These are phyloP conservation scores for Drosophila ananassae DNA, from an alignment of 1,140 invertebrate species.

Conservation along the genomic window DNA sequence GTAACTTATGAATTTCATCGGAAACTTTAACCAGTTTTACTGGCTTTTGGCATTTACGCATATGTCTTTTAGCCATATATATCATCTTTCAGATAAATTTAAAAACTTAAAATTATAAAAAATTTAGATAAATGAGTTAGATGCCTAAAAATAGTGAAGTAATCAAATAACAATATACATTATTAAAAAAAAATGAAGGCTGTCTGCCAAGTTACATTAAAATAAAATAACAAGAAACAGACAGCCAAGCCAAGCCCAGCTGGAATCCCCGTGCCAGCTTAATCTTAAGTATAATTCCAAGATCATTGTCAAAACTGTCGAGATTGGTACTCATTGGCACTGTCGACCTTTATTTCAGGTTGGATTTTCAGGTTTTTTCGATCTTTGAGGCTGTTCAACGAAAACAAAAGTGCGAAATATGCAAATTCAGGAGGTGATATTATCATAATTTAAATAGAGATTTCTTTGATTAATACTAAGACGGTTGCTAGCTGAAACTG, in stretches of 20 bases:
- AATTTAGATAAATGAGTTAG: not conserved
- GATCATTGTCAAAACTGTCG: slow-evolving; percentile 60
- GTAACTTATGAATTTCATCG: slow-evolving; percentile 10
- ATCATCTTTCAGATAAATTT: slow-evolving; percentile 1
- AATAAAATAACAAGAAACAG: not conserved
- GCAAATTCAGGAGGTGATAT: slow-evolving; percentile 47
- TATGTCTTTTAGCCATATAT: slow-evolving; percentile 8
- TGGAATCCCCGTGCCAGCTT: slow-evolving; percentile 5
- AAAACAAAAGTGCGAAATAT: slow-evolving; percentile 77
- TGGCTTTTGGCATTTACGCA: slow-evolving; percentile 25
- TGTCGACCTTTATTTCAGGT: slow-evolving; percentile 73
- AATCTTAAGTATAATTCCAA: slow-evolving; percentile 38
- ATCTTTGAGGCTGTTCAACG: slow-evolving; percentile 42
- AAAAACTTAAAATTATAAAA: no score
- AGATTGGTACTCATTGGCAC: slow-evolving; percentile 71
- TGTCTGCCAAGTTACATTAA: not conserved
- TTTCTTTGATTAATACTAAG: slow-evolving; percentile 38
- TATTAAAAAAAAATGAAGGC: not conserved
- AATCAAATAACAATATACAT: no score
- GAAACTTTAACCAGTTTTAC: slow-evolving; percentile 15
- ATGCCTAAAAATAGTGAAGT: no score
- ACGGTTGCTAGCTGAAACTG: slow-evolving; percentile 34
- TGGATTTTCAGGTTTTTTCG: slow-evolving; percentile 50
- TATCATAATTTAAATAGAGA: slow-evolving; percentile 68
- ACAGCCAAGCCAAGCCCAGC: not conserved